Evolutionary conservation across 2,888 invertebrate genomes (phyloP).

Genomic region (Nipponacmea schrenckii): DNA sequence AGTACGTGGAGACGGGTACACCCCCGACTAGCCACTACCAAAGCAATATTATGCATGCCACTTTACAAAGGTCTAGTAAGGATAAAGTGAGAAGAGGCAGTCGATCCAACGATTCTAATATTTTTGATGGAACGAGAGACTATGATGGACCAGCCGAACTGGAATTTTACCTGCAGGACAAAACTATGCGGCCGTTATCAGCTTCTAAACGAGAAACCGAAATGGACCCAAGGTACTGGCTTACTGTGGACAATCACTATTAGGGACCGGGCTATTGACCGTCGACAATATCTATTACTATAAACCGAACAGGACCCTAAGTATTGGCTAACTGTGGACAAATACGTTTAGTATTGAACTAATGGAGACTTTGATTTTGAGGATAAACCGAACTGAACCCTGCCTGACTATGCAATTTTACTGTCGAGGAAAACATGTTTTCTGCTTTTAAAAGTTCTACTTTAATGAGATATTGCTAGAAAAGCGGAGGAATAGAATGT

Average conservation of each 20-base stretch:
- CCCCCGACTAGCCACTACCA: constrained; percentile 23
- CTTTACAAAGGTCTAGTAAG: constrained; percentile 36
- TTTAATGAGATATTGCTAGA: too few relatives aligned
- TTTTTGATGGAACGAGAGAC: constrained; percentile 48
- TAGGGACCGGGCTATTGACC: not conserved
- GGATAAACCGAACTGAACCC: too few relatives aligned
- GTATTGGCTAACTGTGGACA: too few relatives aligned
- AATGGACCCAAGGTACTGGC: constrained; percentile 37
- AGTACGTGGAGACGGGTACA: constrained; percentile 25
- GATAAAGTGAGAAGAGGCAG: constrained; percentile 36
- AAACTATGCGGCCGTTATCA: constrained; percentile 45
- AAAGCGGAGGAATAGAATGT: too few relatives aligned
- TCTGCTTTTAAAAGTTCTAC: too few relatives aligned
- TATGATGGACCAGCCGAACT: constrained; percentile 46
- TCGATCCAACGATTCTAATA: constrained; percentile 38
- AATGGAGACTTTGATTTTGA: too few relatives aligned
- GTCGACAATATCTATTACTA: too few relatives aligned
- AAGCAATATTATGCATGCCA: constrained; percentile 20
- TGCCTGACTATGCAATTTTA: too few relatives aligned
- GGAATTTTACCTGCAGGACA: constrained; percentile 43
- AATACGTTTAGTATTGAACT: too few relatives aligned
- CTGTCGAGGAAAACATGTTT: too few relatives aligned
- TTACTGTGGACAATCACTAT: constrained; percentile 32
- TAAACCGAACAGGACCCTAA: too few relatives aligned
- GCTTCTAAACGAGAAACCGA: constrained; percentile 38